These are phyloP conservation scores for Drosophila erecta DNA, from an alignment of 1,140 invertebrate genomes.

Conservation along the genomic window DNA sequence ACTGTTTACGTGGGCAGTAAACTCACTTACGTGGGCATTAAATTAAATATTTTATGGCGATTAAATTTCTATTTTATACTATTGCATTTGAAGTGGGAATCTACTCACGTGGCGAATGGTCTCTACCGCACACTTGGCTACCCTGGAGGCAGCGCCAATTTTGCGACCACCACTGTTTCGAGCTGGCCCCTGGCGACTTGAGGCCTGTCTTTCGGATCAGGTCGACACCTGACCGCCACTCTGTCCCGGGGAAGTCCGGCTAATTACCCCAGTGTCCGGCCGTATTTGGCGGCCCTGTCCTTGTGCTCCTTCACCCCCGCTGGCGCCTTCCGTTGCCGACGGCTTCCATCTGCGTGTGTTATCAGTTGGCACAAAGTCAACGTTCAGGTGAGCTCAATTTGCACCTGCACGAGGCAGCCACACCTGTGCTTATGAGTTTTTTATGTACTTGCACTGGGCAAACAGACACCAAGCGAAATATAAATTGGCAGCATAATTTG, in stretches of 20 bases:
- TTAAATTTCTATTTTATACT: not conserved
- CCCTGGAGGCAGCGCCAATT: not conserved
- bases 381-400: slow-evolving; percentile 38
- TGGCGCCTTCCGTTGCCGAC: not conserved
- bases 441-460: not conserved
- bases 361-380: slow-evolving; percentile 44
- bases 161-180: not conserved
- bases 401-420: slow-evolving; percentile 16
- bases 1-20: not conserved
- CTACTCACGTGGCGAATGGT: not conserved
- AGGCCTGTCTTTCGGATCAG: slow-evolving; percentile 6
- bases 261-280: slow-evolving; percentile 14
- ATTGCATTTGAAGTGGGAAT: not conserved
- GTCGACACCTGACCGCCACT: not conserved
- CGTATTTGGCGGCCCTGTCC: slow-evolving; percentile 1
- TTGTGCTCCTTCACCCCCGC: not conserved
- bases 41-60: too few species aligned
- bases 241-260: slow-evolving; percentile 4
- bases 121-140: not conserved
- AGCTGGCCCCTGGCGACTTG: not conserved
- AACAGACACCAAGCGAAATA: not conserved
- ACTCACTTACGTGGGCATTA: not conserved
- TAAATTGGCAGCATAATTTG: not conserved
- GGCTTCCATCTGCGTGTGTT: not conserved
- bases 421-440: not conserved